A percentile compares a stretch with the other conserved stretches of the same genome.
phyloP scores from a whole-genome alignment of 2,888 invertebrate species.

The Ophioninae sp. region DNA sequence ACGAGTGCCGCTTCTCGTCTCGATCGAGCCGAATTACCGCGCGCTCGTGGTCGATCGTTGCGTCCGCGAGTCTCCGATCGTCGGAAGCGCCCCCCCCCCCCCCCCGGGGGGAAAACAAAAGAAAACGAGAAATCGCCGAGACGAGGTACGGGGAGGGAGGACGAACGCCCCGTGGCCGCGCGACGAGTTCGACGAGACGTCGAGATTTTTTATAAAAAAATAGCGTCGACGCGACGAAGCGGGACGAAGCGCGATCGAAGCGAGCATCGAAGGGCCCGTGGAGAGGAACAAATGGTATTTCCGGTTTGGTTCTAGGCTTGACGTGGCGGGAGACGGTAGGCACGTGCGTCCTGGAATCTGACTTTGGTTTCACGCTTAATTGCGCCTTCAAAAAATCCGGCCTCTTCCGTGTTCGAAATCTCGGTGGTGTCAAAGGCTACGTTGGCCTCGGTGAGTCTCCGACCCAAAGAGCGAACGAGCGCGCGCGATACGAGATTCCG shows the following conservation, averaged over 20 bases:
- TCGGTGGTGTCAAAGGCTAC: constrained; percentile 95
- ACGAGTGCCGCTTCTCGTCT: constrained; percentile 10
- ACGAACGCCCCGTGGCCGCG: constrained; percentile 8
- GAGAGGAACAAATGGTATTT: constrained; percentile 59
- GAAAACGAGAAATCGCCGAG: neutral
- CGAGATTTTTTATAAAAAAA: neutral
- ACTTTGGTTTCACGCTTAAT: constrained; percentile 94
- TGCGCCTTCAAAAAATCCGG: constrained; percentile 96
- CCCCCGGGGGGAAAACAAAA: neutral
- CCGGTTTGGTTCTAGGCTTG: constrained; percentile 82
- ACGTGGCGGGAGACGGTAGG: constrained; percentile 86
- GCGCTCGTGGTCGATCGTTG: too few species aligned
- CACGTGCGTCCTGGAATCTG: constrained; percentile 93
- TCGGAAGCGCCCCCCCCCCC: too few species aligned
- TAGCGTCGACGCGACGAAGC: constrained; percentile 22
- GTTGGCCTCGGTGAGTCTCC: constrained; percentile 91
- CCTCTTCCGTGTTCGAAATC: constrained; percentile 93
- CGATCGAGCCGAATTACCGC: neutral
- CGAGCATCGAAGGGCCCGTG: constrained; percentile 20
- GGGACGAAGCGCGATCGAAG: constrained; percentile 20
- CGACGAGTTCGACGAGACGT: neutral
- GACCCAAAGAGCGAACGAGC: constrained; percentile 37
- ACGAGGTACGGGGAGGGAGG: constrained; percentile 30
- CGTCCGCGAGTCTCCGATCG: too few species aligned
- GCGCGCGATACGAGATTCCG: constrained; percentile 7